phyloP scores from a whole-genome alignment of 2,797 vertebrate species.

The Potorous gilbertii region DNA sequence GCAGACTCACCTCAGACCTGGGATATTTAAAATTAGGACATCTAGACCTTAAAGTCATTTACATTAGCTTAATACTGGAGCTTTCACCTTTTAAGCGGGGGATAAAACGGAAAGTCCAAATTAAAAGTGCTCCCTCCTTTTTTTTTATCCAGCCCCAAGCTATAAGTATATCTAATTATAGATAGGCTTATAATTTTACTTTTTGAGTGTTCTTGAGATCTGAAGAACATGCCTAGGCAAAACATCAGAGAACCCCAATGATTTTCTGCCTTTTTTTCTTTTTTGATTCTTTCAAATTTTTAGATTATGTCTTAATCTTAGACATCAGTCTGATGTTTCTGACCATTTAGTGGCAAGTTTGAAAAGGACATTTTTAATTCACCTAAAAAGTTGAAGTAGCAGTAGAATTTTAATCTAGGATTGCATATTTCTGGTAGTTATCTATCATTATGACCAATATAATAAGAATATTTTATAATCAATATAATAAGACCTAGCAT shows the following conservation, averaged over 20 bases:
- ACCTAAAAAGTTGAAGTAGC: neutral
- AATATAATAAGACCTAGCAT: neutral
- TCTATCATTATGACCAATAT: neutral
- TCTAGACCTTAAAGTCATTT: conserved; percentile 65
- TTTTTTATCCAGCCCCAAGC: conserved; percentile 51
- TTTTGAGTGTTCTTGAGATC: conserved; percentile 65
- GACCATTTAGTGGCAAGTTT: conserved; percentile 25
- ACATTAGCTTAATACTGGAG: conserved; percentile 58
- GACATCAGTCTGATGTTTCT: neutral
- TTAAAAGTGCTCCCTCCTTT: conserved; percentile 64
- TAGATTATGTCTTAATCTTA: conserved; percentile 52
- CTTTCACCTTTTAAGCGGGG: conserved; percentile 65
- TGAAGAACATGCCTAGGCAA: conserved; percentile 65
- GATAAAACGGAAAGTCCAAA: conserved; percentile 60
- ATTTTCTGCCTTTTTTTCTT: conserved; percentile 46
- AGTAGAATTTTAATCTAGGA: neutral
- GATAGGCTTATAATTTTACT: conserved; percentile 74
- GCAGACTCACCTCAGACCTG: conserved; percentile 56
- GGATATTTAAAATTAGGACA: conserved; percentile 43
- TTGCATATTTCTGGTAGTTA: neutral
- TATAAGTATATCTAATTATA: conserved; percentile 68
- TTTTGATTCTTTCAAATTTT: conserved; percentile 29
- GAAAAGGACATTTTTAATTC: conserved; percentile 7
- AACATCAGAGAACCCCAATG: conserved; percentile 47
- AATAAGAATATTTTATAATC: neutral